Base-by-base conservation (phyloP, 2,888 invertebrate species). In the Abrostola triplasia region DNA sequence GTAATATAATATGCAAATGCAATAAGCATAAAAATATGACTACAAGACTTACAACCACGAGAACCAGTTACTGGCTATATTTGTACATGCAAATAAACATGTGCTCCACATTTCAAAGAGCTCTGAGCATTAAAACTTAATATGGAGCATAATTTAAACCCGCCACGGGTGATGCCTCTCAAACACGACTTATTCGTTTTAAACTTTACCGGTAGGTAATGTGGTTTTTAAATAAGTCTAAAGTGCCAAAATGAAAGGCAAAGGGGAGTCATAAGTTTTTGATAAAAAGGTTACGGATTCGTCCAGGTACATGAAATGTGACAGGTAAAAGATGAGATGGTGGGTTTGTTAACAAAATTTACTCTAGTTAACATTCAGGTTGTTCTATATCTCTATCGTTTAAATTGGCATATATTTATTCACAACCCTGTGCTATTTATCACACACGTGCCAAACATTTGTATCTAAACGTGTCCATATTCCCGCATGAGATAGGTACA, bases 171-270 rank as follows among this genome's bases (percentile, higher is more conserved):
- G 41, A 63, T 44, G 49, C 59, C 38, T 47, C 37, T 58, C 49
- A 60, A 70, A 51, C 59, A 66, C 68, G 61, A 61, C 54, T 67
- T 70, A 67, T 67, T 72, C 75, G 59, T 67, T 73, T 70, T 59
- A 47, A 73, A 67, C 68, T 77, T 69, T 69, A 62, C 68, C 38
- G 53, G 73, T 79, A 77, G 53, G 73, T 79, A 77, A 83, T 72
- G 70, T 73, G 77, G 74, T 59, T 67, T 76, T 78, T 64, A n/a
- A 77, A 80, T 74, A 70, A 72, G 59, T 66, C 42, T 52, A 66
- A 49, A 24, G 24, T 24, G 1, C 24, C 24, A 24, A 24, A 24
- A 2, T 24, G 24, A 24, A 24, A 4, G 24, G 24, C 4, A 24
- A 24, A 24, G 4, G 24, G 24, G 24, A 24, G 24, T 24, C 24